These are phyloP conservation scores for Manis pentadactyla DNA, from an alignment of 2,797 vertebrate species.

Conservation along the genomic window DNA sequence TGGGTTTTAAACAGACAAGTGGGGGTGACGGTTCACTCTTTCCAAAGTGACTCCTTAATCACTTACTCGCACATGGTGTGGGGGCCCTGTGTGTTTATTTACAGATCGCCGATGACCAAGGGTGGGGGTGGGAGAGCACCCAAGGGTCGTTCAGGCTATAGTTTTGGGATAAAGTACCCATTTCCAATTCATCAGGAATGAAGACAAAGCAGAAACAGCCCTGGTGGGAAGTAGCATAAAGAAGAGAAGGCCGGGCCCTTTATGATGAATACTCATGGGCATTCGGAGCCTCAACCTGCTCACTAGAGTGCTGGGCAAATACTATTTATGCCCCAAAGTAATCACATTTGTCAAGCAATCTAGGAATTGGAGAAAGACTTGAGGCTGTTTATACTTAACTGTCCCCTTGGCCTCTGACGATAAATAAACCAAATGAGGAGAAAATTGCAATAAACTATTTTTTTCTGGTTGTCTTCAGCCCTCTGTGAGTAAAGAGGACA, in stretches of 20 bases:
- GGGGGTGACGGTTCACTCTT: neutral
- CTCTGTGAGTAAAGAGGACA: conserved; percentile 20
- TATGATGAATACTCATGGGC: rapidly evolving
- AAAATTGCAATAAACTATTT: neutral
- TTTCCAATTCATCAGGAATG: neutral
- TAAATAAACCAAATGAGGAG: conserved; percentile 47
- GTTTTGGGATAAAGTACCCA: neutral
- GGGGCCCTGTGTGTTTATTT: neutral
- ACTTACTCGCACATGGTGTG: neutral
- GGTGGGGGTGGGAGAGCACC: neutral
- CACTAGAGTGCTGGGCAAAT: neutral
- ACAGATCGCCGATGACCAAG: neutral
- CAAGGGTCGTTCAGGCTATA: neutral
- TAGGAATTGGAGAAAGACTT: neutral
- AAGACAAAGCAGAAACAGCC: neutral
- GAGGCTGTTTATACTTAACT: neutral
- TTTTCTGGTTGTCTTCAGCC: neutral
- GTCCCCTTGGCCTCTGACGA: conserved; percentile 15
- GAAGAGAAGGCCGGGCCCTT: neutral
- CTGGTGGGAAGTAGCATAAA: neutral
- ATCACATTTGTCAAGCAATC: neutral
- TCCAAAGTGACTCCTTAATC: neutral
- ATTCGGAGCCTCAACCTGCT: rapidly evolving
- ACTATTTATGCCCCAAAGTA: neutral
- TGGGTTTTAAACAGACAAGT: neutral